A percentile compares a stretch with the other conserved stretches of the same genome.
Evolutionary conservation across 2,113 vertebrate species (phyloP).

Genomic region (Poeciliopsis occidentalis): DNA sequence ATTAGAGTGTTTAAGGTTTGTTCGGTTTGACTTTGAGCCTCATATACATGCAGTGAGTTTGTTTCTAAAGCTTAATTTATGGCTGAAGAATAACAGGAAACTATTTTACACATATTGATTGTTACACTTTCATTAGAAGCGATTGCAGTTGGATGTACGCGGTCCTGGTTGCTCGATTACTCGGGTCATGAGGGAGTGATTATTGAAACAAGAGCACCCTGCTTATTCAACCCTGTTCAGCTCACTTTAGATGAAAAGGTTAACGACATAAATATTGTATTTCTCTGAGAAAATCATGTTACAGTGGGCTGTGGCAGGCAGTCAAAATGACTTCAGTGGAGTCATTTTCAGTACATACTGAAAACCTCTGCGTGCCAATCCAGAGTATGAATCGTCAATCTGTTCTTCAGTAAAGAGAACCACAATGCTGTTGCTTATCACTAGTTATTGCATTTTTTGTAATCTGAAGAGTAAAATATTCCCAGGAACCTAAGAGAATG

Average conservation of each 20-base stretch:
- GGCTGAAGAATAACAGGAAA: conserved; percentile 20
- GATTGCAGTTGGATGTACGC: conserved; percentile 3
- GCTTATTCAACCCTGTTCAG: conserved; percentile 42
- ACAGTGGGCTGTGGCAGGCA: conserved; percentile 6
- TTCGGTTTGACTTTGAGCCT: background rate
- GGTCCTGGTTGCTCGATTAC: conserved; percentile 25
- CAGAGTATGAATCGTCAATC: background rate
- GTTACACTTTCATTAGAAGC: conserved; percentile 29
- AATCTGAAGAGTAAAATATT: background rate
- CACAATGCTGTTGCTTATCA: background rate
- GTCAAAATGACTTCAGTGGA: background rate
- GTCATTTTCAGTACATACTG: background rate
- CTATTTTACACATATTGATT: conserved; percentile 21
- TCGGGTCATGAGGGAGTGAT: conserved; percentile 21
- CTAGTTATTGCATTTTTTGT: background rate
- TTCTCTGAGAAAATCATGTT: conserved; percentile 11
- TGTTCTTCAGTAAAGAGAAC: background rate
- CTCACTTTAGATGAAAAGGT: conserved; percentile 45
- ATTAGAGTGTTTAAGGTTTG: background rate
- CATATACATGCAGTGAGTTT: background rate
- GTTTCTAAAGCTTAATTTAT: background rate
- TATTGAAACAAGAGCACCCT: conserved; percentile 33
- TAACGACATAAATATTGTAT: conserved; percentile 48
- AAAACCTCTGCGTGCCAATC: background rate
- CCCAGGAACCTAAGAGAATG: background rate